phyloP scores from a whole-genome alignment of 2,888 invertebrate species.

The Ctenicera cuprea region DNA sequence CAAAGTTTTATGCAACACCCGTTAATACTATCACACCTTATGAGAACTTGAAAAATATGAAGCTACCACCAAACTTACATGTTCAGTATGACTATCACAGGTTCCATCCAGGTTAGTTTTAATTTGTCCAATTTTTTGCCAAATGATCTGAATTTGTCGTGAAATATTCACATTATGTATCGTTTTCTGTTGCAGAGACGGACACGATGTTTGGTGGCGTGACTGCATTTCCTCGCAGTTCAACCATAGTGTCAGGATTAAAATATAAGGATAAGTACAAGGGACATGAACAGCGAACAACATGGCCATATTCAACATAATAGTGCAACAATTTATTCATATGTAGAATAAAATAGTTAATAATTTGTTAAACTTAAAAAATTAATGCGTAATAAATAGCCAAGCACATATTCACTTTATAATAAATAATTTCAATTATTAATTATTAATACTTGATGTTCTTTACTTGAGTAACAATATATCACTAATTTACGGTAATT shows the following conservation, averaged over 20 bases:
- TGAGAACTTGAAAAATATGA: slow-evolving; percentile 81
- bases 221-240: slow-evolving; percentile 90
- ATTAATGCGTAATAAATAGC: slow-evolving; percentile 1
- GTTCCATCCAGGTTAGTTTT: slow-evolving; percentile 84
- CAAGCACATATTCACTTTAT: slow-evolving; percentile 1
- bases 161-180: too few relatives aligned
- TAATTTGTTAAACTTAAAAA: slow-evolving; percentile 10
- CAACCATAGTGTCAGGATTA: slow-evolving; percentile 89
- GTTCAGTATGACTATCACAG: slow-evolving; percentile 87
- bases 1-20: slow-evolving; percentile 82
- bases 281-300: slow-evolving; percentile 79
- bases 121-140: too few relatives aligned
- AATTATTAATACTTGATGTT: slow-evolving; percentile 5
- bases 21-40: slow-evolving; percentile 83
- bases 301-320: slow-evolving; percentile 75
- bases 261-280: slow-evolving; percentile 88
- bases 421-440: slow-evolving; percentile 1
- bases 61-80: slow-evolving; percentile 92
- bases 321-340: slow-evolving; percentile 37
- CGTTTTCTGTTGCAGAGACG: slow-evolving; percentile 73
- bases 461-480: neutral
- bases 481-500: neutral
- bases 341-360: slow-evolving; percentile 15
- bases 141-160: too few relatives aligned
- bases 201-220: slow-evolving; percentile 84